A percentile compares a stretch with the other conserved stretches of the same genome.
phyloP scores from a whole-genome alignment of 2,113 vertebrate species.

The Macrotus californicus region DNA sequence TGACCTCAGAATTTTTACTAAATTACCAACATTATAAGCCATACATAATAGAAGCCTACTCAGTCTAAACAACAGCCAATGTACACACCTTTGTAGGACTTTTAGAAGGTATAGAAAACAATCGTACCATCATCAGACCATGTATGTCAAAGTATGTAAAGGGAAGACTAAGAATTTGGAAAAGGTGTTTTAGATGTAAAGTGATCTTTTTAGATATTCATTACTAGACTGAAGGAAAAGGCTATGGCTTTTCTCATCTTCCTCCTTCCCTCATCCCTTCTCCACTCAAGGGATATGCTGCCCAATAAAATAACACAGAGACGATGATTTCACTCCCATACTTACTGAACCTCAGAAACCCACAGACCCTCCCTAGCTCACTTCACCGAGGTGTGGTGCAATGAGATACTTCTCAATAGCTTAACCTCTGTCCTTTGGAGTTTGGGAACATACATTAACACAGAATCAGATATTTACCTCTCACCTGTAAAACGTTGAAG shows the following conservation, averaged over 20 bases:
- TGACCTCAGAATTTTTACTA: not conserved
- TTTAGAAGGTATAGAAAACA: not conserved
- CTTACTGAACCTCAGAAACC: not conserved
- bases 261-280: rapidly evolving
- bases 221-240: not conserved
- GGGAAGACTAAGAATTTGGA: not conserved
- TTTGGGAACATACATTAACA: not conserved
- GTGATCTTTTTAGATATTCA: not conserved
- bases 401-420: not conserved
- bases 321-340: not conserved
- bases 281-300: not conserved
- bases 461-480: not conserved
- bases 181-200: not conserved
- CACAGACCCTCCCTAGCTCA: not conserved
- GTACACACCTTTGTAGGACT: not conserved
- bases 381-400: not conserved
- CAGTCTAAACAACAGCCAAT: not conserved
- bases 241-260: not conserved
- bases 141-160: not conserved
- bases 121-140: not conserved
- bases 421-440: not conserved
- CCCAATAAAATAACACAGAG: not conserved
- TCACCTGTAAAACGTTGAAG: not conserved
- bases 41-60: not conserved
- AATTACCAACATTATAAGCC: not conserved